Conservation (phyloP, 1,140 invertebrate species). For the Drosophila subobscura region DNA sequence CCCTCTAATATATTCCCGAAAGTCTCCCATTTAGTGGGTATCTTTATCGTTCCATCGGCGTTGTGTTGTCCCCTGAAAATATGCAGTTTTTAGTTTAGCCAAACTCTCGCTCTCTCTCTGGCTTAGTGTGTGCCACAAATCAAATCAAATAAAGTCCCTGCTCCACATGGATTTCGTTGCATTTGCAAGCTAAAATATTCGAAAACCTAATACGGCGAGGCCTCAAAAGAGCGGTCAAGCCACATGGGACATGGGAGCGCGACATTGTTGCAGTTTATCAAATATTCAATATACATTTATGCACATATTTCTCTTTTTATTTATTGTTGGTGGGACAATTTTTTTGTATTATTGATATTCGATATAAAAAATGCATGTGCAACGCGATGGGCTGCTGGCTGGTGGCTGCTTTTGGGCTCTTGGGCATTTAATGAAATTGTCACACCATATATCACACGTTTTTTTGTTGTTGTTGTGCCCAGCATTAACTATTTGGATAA, state of each 20-base stretch:
- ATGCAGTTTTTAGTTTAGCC: constrained; percentile 19
- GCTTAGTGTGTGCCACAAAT: constrained; percentile 28
- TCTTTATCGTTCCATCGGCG: too few relatives aligned
- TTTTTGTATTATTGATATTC: constrained; percentile 52
- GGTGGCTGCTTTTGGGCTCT: constrained; percentile 2
- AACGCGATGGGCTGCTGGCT: too few relatives aligned
- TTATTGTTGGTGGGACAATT: constrained; percentile 8
- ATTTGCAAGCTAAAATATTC: constrained; percentile 41
- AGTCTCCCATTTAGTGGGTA: too few relatives aligned
- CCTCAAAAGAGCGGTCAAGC: constrained; percentile 42
- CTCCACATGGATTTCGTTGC: constrained; percentile 39
- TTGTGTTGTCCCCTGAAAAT: background rate
- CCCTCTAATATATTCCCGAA: background rate
- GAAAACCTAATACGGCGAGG: constrained; percentile 31
- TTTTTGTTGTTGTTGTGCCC: constrained; percentile 18
- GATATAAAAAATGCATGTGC: constrained; percentile 7
- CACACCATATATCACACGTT: constrained; percentile 39
- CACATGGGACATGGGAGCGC: constrained; percentile 27
- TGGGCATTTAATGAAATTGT: constrained; percentile 65
- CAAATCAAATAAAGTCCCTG: constrained; percentile 36
- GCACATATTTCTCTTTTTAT: constrained; percentile 25
- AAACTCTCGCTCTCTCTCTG: constrained; percentile 3
- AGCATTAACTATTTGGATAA: constrained; percentile 53
- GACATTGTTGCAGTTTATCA: constrained; percentile 63
- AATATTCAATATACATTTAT: constrained; percentile 24